Conservation (phyloP, 1,140 invertebrate species). For the Trissolcus basalis region DNA sequence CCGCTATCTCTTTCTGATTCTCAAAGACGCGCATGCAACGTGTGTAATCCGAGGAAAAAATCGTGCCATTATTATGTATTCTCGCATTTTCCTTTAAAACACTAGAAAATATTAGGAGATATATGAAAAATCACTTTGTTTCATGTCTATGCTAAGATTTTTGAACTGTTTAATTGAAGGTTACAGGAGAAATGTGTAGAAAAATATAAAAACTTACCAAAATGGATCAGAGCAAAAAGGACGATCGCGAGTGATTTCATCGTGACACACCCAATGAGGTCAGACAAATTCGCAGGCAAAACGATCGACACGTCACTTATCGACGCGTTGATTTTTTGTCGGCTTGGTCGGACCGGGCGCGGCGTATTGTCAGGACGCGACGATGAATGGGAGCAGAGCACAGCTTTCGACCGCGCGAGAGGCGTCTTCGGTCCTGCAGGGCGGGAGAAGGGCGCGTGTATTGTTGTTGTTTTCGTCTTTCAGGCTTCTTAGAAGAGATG, state of each 20-base stretch:
- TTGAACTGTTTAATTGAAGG: too few relatives aligned
- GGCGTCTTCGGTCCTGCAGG: background rate
- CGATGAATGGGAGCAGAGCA: background rate
- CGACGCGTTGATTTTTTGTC: background rate
- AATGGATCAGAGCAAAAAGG: slow-evolving; percentile 27
- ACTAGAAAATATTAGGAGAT: too few relatives aligned
- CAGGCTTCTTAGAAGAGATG: background rate
- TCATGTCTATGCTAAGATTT: too few relatives aligned
- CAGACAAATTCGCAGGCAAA: slow-evolving; percentile 14
- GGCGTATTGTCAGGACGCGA: background rate
- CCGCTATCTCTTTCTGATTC: background rate
- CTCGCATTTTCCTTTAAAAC: too few relatives aligned
- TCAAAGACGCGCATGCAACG: slow-evolving; percentile 19
- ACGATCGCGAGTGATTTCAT: slow-evolving; percentile 42
- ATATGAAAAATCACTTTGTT: too few relatives aligned
- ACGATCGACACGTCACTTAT: background rate
- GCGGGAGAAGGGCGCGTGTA: slow-evolving; percentile 20
- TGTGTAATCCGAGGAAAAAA: too few relatives aligned
- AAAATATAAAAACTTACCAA: slow-evolving; percentile 27
- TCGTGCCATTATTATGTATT: too few relatives aligned
- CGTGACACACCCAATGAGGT: slow-evolving; percentile 49
- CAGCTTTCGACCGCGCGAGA: slow-evolving; percentile 11
- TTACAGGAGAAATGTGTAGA: background rate
- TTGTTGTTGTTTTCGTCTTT: slow-evolving; percentile 14
- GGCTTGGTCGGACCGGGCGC: background rate